Evolutionary conservation across 2,113 vertebrate species (phyloP).

Genomic region (Charadrius vociferus): DNA sequence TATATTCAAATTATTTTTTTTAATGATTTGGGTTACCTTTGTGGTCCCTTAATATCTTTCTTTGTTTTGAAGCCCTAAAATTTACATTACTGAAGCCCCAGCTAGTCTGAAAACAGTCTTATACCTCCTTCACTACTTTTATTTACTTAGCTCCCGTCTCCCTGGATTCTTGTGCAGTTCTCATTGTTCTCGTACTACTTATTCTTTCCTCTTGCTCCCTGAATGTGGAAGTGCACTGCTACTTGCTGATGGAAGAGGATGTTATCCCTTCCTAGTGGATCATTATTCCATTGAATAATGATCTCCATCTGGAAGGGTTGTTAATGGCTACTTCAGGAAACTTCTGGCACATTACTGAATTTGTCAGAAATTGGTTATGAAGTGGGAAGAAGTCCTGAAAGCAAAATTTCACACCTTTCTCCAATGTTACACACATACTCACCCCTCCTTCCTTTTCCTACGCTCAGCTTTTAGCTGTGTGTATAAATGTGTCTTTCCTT

Average conservation of each 20-base stretch:
- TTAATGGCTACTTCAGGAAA: conserved; percentile 46
- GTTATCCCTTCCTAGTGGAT: conserved; percentile 1
- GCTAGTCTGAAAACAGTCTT: neutral
- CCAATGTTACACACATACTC: neutral
- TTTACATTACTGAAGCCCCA: neutral
- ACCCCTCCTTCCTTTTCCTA: neutral
- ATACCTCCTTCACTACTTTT: neutral
- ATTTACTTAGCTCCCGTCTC: neutral
- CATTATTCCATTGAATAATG: conserved; percentile 1
- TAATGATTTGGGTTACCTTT: neutral
- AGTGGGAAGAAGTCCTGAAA: conserved; percentile 21
- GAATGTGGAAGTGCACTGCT: neutral
- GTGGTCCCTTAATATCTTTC: neutral
- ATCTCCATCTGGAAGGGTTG: neutral
- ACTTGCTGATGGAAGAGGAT: conserved; percentile 33
- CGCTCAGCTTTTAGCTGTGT: neutral
- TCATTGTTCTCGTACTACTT: neutral
- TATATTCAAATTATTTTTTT: neutral
- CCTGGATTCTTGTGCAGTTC: neutral
- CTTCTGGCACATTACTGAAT: neutral
- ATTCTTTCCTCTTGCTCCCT: neutral
- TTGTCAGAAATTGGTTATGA: neutral
- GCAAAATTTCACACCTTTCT: neutral
- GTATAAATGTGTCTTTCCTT: neutral
- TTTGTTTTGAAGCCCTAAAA: neutral